phyloP scores from a whole-genome alignment of 2,113 vertebrate species.

The Cyphomyrus plagiostoma region DNA sequence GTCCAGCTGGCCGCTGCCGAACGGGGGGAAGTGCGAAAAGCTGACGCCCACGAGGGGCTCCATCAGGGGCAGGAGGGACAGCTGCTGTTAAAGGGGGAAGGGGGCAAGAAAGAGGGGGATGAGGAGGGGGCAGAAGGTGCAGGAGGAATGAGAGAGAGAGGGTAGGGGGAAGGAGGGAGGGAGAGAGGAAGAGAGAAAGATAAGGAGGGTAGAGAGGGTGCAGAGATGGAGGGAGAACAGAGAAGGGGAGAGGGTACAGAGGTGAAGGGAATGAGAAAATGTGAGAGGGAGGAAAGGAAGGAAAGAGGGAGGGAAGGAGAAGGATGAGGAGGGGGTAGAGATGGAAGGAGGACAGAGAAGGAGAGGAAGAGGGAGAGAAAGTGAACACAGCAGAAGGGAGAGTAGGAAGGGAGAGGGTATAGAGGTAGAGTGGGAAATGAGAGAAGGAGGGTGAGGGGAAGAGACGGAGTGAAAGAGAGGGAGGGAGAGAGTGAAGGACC shows the following conservation, averaged over 20 bases:
- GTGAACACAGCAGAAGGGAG: neutral
- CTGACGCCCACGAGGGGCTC: slow-evolving; percentile 88
- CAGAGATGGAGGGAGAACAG: no score
- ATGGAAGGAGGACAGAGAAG: neutral
- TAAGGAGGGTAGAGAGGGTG: neutral
- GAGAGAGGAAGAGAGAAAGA: neutral
- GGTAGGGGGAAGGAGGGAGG: no score
- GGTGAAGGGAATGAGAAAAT: no score
- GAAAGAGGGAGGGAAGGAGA: neutral
- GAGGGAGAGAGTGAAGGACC: no score
- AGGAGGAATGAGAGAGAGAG: neutral
- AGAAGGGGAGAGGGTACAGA: no score
- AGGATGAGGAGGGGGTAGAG: neutral
- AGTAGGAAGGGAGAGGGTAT: neutral
- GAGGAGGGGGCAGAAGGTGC: neutral
- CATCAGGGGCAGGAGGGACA: slow-evolving; percentile 88
- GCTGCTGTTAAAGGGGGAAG: slow-evolving; percentile 59
- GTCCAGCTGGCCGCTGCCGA: slow-evolving; percentile 77
- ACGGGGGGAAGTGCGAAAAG: slow-evolving; percentile 86
- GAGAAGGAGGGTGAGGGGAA: no score
- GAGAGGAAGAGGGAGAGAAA: neutral
- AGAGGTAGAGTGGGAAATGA: neutral
- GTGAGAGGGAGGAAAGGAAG: no score
- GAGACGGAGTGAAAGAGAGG: no score
- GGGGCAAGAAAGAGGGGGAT: neutral